Percentiles rank a stretch among this genome's conserved stretches.
phyloP scores from a whole-genome alignment of 2,888 invertebrate genomes.

The Phyllotreta cruciferae region DNA sequence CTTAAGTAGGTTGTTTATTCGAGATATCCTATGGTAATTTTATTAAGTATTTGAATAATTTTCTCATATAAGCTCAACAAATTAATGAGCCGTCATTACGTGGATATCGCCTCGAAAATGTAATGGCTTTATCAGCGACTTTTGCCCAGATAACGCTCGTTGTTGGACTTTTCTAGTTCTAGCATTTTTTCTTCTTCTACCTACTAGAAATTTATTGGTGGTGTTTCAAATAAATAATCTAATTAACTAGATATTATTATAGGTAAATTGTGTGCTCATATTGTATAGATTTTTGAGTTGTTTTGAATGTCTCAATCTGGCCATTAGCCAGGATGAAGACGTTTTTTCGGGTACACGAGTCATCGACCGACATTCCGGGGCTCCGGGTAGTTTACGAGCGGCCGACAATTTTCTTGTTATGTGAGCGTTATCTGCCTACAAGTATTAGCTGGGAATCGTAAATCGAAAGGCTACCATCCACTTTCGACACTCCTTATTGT shows the following conservation, averaged over 20 bases:
- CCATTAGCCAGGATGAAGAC: not conserved
- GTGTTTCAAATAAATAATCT: no score
- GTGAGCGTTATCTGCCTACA: conserved; percentile 57
- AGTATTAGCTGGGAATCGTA: conserved; percentile 55
- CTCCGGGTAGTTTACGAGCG: conserved; percentile 44
- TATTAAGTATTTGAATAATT: conserved; percentile 43
- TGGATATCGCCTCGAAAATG: conserved; percentile 31
- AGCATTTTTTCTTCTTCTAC: no score
- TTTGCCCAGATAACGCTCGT: conserved; percentile 27
- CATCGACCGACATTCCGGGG: conserved; percentile 40
- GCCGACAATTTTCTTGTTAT: conserved; percentile 47
- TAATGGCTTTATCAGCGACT: conserved; percentile 36
- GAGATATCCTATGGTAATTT: conserved; percentile 38
- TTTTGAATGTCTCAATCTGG: conserved; percentile 26
- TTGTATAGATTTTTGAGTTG: no score
- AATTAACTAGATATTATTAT: no score
- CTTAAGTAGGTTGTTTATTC: conserved; percentile 40
- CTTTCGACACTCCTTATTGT: conserved; percentile 53
- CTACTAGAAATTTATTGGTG: no score
- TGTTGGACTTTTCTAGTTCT: not conserved
- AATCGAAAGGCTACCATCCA: conserved; percentile 56
- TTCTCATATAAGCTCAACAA: conserved; percentile 40
- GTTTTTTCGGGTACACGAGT: conserved; percentile 33
- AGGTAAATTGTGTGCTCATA: no score
- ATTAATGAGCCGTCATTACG: conserved; percentile 37